Base-by-base conservation (phyloP, 30 jellyfish, hydroid and myxozoan species). In the Aurelia aurita region DNA sequence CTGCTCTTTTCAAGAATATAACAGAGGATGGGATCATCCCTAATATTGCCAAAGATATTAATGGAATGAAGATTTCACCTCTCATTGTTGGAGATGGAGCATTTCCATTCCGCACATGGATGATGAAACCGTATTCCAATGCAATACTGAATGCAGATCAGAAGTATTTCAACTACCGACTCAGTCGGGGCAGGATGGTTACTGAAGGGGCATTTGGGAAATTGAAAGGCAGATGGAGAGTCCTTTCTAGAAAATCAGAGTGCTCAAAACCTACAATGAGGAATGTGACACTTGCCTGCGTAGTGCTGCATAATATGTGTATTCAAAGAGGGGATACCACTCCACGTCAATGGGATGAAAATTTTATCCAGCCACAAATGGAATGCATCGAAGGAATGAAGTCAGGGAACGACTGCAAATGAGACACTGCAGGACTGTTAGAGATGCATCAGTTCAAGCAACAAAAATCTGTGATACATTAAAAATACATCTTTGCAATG, bases 141-240 rank as follows among this genome's bases (percentile, higher is more conserved):
- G 84, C 90, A 3, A 31, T 61, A 4, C 86, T 80, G 47, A 65
- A 45, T 45, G 58, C n/a, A 19, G 67, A 46, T 51, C 72, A 80
- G 74, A 61, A 29, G 27, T 65, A 80, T 23, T 80, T 80, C 86
- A 80, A 80, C 35, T 80, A 80, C 39, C 55, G 91, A 2, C 49
- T 85, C 58, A 73, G 91, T 65, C 29, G 95, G 43, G 84, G 86
- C 20, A 35, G 91, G 43, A 85, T 85, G 95, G 95, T 85, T 5
- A 65, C 62, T 25, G 92, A 86, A 75, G 96, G 92, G 64, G 84
- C 87, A 3, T 83, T 31, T 70, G 93, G 93, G 59, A 2, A 39
- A 83, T 49, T 85, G 78, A 73, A 74, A 78, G 79, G 96, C 25
- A 54, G 96, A 21, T 86, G 92, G 92, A 62, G 91, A 26, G 60